Percentiles rank a stretch among this genome's conserved stretches.
phyloP scores from a whole-genome alignment of 2,797 vertebrate species.

The Acipenser transmontanus region DNA sequence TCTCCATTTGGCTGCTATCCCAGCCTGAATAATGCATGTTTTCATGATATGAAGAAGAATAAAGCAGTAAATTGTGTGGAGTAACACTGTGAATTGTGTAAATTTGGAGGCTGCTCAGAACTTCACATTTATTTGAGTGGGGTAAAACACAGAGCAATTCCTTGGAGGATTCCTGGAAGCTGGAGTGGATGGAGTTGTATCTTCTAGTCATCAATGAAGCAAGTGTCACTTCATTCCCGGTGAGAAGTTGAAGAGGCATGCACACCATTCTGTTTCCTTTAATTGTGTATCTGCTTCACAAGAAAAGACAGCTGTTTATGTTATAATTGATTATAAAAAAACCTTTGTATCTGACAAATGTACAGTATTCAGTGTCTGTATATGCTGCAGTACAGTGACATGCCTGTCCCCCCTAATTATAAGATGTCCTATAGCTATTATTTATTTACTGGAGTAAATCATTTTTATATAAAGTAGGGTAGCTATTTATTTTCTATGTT shows the following conservation, averaged over 20 bases:
- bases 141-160: background rate
- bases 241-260: background rate
- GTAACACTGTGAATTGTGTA: background rate
- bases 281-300: constrained; percentile 6
- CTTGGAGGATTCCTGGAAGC: background rate
- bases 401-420: constrained; percentile 16
- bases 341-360: constrained; percentile 16
- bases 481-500: too few relatives aligned
- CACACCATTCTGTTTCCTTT: background rate
- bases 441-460: constrained; percentile 8
- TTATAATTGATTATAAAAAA: constrained; percentile 23
- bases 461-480: too few relatives aligned
- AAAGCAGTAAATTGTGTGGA: background rate
- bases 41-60: background rate
- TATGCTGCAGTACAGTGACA: constrained; percentile 17
- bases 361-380: constrained; percentile 6
- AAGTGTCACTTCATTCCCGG: background rate
- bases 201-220: background rate
- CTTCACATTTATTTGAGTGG: background rate
- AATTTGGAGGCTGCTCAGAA: background rate
- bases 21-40: background rate
- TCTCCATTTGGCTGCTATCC: background rate
- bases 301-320: constrained; percentile 3
- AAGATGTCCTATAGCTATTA: constrained; percentile 1
- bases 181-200: background rate